Base-by-base conservation (phyloP, 1,140 invertebrate species). In the Eupeodes corollae region DNA sequence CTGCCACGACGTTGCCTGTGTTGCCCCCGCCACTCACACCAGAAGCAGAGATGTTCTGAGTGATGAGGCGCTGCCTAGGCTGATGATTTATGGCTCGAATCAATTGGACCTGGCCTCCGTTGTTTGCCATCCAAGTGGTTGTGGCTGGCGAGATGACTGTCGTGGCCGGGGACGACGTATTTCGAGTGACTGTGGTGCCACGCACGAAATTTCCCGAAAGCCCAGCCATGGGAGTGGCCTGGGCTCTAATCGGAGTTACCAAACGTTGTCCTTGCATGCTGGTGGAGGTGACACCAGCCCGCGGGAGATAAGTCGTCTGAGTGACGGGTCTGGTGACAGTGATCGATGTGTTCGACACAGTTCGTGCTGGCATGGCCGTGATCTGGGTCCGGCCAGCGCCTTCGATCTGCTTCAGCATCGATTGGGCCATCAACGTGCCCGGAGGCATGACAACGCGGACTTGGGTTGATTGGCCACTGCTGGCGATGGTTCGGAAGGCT, bases 91-190 rank as follows among this genome's bases (percentile, higher is more conserved):
- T 68, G 16, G 64, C 53, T 5, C 65, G 55, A 42, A 68, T 68
- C 1, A 68, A 48, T 43, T 67, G 65, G 44, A 68, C 62, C 41
- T 63, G 63, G 9, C 58, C 58, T 6, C 52, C 44, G 18, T 48
- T 48, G 33, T 54, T 59, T 42, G 61, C 57, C 64, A 68, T 67
- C 65, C 65, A 68, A n/a, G 64, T 56, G 0, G 63, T 55, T 19
- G 60, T 67, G 11, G 59, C 59, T 26, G 64, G 57, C 12, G 64
- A 64, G 33, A 67, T 67, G 18, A 67, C 63, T 8, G 64, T 63
- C 1, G 65, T 63, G 11, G 54, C 52, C 46, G 67, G 65, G 5
- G 64, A 55, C 2, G 47, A 46, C 13, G 59, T 46, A 41, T 54
- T 57, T 3, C 56, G 48, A 46, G 53, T 56, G 1, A 59, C 51